A percentile compares a stretch with the other conserved stretches of the same genome.
These are phyloP conservation scores for Epizoanthus ramosus DNA, from an alignment of 92 coral and sea anemone genomes.

Conservation along the genomic window DNA sequence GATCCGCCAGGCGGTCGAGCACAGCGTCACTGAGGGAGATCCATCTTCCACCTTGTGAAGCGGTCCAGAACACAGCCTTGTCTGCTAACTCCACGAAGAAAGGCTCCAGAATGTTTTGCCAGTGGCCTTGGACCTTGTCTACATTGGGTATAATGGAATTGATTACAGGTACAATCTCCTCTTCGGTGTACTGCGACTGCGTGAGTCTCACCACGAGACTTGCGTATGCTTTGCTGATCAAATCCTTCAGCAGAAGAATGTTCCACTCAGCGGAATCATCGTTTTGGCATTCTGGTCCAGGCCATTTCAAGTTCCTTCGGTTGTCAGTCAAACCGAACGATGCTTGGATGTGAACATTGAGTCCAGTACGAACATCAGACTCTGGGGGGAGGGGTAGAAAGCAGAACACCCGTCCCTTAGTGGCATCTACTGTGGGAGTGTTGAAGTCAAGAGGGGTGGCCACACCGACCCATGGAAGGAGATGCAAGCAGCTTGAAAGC, in stretches of 20 bases:
- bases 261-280: constrained; percentile 95
- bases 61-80: constrained; percentile 81
- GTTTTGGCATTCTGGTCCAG: constrained; percentile 90
- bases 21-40: constrained; percentile 81
- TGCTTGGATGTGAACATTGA: constrained; percentile 90
- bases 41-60: constrained; percentile 83
- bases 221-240: constrained; percentile 81
- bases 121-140: constrained; percentile 83
- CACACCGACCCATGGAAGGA: constrained; percentile 94
- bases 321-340: constrained; percentile 93
- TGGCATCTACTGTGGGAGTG: constrained; percentile 39
- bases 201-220: constrained; percentile 70
- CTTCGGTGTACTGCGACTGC: constrained; percentile 56
- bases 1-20: constrained; percentile 66
- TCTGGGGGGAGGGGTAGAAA: constrained; percentile 91
- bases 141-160: constrained; percentile 78
- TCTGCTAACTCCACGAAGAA: constrained; percentile 70
- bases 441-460: constrained; percentile 72
- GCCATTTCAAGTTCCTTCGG: constrained; percentile 91
- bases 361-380: constrained; percentile 90
- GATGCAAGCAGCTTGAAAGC: constrained; percentile 68
- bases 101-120: constrained; percentile 83
- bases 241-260: constrained; percentile 65
- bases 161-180: constrained; percentile 63
- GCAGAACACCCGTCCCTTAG: constrained; percentile 84